These are phyloP conservation scores for Harmothoe impar DNA, from an alignment of 2,888 invertebrate genomes.

Conservation along the genomic window DNA sequence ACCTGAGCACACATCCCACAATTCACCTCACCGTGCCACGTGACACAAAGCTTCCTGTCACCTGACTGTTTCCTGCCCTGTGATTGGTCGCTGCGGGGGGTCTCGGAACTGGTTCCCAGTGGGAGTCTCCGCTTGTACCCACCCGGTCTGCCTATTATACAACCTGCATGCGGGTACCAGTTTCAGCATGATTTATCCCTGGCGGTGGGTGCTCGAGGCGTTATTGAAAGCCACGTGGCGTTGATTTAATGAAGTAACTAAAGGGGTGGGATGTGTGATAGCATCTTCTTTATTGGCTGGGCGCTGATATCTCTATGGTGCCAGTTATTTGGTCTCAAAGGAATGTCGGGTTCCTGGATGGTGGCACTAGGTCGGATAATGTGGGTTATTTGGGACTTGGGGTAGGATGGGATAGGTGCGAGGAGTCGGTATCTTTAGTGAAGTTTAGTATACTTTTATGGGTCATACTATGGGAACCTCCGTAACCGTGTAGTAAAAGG, in stretches of 20 bases:
- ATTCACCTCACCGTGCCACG: background rate
- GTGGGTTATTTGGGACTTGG: no score
- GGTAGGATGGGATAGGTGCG: no score
- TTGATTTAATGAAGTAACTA: conserved; percentile 11
- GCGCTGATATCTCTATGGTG: background rate
- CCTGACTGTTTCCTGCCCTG: background rate
- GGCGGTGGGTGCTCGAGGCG: background rate
- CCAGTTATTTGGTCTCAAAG: no score
- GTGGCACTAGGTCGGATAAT: no score
- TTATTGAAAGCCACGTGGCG: conserved; percentile 32
- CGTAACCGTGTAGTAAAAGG: no score
- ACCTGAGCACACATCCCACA: no score
- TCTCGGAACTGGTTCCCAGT: background rate
- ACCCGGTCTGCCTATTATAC: background rate
- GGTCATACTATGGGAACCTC: no score
- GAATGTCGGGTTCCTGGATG: no score
- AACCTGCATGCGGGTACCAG: background rate
- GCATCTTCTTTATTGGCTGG: conserved; percentile 5
- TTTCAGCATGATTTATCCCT: background rate
- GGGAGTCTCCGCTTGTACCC: background rate
- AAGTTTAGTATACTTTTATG: no score
- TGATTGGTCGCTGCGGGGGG: background rate
- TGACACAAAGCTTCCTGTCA: conserved; percentile 29
- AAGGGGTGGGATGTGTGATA: background rate
- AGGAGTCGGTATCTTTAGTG: no score